Evolutionary conservation across 2,888 invertebrate species (phyloP).

Genomic region (Pharmacophagus antenor): DNA sequence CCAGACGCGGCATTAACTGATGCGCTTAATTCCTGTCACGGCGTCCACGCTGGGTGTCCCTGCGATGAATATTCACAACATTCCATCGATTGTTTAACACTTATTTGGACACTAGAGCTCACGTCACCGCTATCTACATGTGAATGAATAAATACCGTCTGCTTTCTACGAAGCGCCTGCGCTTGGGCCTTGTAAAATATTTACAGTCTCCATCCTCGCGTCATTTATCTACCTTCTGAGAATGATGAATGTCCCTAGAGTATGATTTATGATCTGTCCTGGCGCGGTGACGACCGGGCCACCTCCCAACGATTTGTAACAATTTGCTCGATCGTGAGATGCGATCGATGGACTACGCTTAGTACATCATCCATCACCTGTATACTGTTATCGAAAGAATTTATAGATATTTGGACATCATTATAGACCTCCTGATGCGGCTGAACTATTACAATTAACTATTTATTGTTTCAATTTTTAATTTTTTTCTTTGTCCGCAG

Average conservation of each 20-base stretch:
- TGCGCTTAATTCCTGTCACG: conserved; percentile 78
- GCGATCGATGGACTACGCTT: conserved; percentile 74
- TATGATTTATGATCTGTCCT: conserved; percentile 75
- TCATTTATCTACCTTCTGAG: conserved; percentile 80
- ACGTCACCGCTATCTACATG: conserved; percentile 58
- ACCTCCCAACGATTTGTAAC: conserved; percentile 80
- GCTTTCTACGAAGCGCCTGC: conserved; percentile 65
- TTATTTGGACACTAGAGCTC: conserved; percentile 73
- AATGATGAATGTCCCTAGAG: conserved; percentile 77
- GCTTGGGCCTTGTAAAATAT: conserved; percentile 66
- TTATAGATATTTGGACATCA: conserved; percentile 73
- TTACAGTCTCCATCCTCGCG: conserved; percentile 73
- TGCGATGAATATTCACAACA: conserved; percentile 78
- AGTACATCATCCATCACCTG: conserved; percentile 77
- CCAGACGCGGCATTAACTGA: conserved; percentile 69
- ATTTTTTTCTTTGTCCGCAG: conserved; percentile 82
- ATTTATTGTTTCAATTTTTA: conserved; percentile 22
- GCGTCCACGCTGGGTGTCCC: conserved; percentile 75
- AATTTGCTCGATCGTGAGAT: conserved; percentile 81
- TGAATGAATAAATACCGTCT: conserved; percentile 67
- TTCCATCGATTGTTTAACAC: conserved; percentile 76
- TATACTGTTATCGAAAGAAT: conserved; percentile 73
- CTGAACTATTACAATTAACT: conserved; percentile 46
- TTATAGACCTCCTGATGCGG: conserved; percentile 63
- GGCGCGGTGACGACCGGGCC: conserved; percentile 77